Evolutionary conservation across 2,888 invertebrate species (phyloP), one percentile per base, ranked within the genome.

Genomic region (Unio delphinus): DNA sequence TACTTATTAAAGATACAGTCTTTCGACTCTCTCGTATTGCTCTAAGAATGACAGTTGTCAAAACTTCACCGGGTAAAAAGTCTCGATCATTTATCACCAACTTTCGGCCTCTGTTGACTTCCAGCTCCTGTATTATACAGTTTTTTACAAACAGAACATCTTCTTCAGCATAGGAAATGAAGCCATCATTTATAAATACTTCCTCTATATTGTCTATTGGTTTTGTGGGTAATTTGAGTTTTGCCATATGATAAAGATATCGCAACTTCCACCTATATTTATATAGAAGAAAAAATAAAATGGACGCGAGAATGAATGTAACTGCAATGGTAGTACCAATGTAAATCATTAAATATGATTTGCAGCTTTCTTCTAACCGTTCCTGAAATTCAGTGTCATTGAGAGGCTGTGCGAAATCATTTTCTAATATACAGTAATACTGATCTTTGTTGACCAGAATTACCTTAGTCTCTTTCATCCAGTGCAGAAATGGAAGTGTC

Each of bases 11-110:
- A 20, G 79, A 69, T 17, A 83, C 55, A 4, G 80, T 81, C 57
- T 78, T 77, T 64, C 74, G 76, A 70, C 84, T 84, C 17, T 66
- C 68, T 30, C 75, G 58, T 3, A 83, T 76, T 23, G 82, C 78
- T 56, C 73, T 70, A 4, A 73, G 69, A 54, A 83, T 82, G 61
- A 80, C 81, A 18, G 68, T 68, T 5, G 80, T 77, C 45, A 81
- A 79, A 18, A 71, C 62, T 65, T 74, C 77, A 1, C 83, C 81
- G 3, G 75, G 65, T 55, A 76, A 70, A 68, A 82, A 82, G 70
- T 82, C 81, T 30, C 81, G 67, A 54, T 77, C 76, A 30, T 75
- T 64, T 55, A 79, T 72, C 28, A 67, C 67, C 15, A 79, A 70
- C 18, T 61, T 62, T 20, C 67, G 58, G 0, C 72, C 69, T 28